These are phyloP conservation scores for Cyclina sinensis DNA, from an alignment of 1,140 invertebrate species.

Conservation along the genomic window DNA sequence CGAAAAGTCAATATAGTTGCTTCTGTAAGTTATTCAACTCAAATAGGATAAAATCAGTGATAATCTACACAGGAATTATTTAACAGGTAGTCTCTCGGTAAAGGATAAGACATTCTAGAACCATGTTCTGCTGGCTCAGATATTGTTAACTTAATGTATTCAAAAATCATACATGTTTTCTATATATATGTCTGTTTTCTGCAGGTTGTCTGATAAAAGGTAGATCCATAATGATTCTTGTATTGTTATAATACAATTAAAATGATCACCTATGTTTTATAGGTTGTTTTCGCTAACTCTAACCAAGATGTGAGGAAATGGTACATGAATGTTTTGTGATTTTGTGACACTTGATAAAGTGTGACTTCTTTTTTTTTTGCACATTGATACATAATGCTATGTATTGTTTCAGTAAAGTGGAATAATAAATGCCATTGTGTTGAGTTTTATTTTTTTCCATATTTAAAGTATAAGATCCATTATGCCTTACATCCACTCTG, in stretches of 20 bases:
- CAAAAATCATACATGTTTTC: neutral
- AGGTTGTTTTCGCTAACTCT: neutral
- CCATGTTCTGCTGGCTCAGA: constrained; percentile 11
- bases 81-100: too few relatives aligned
- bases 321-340: constrained; percentile 6
- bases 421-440: constrained; percentile 25
- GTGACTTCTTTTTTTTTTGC: constrained; percentile 30
- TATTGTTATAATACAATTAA: neutral
- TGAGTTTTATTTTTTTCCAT: neutral
- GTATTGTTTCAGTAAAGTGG: constrained; percentile 50
- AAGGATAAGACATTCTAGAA: too few relatives aligned
- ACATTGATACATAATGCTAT: constrained; percentile 32
- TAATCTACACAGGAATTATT: too few relatives aligned
- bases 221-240: neutral
- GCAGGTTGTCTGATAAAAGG: neutral
- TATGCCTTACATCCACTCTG: too few relatives aligned
- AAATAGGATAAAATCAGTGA: too few relatives aligned
- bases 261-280: neutral
- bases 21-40: too few relatives aligned
- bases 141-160: neutral
- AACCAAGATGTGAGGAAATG: neutral
- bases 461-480: too few relatives aligned
- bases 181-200: neutral
- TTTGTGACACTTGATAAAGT: constrained; percentile 16
- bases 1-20: too few relatives aligned